Evolutionary conservation across 2,113 vertebrate species (phyloP), one percentile per base, ranked within the genome.

Genomic region (Narcine bancroftii): DNA sequence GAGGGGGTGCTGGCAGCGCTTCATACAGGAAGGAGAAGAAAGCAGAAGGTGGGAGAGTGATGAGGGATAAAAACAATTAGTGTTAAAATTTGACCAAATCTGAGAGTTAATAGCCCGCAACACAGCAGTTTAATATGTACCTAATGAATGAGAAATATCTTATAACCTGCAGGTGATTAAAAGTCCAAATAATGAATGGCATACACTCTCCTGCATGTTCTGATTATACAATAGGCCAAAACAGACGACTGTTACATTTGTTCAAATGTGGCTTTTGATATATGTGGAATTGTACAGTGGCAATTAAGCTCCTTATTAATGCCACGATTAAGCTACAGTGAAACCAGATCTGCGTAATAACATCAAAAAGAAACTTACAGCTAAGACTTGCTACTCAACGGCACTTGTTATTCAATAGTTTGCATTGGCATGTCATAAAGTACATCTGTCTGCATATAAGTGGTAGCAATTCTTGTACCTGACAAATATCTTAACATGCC

Each of bases 371-470:
- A 91, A 91, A 69, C 39, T 69, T 69, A 29, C 66, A 69, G 89
- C 71, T 91, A 91, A 71, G 63, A 69, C 65, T 47, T 47, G 65
- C 65, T 91, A 91, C 65, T 91, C 89, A 91, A 69, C 89, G 42
- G 65, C 89, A 45, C 63, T 69, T 91, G 89, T 91, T 91, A 91
- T 91, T 91, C 89, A 91, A 91, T 91, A 91, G 89, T 91, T 69
- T 91, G 65, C 63, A 47, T 91, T 91, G 89, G 89, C 89, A 91
- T 69, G 29, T 47, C 89, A 91, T 91, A 91, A 91, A 91, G 65
- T 91, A 91, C 89, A 91, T 91, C 89, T 91, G 60, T 91, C 63
- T 91, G 89, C 36, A 42, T 91, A 91, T 47, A 91, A 91, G 89
- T 69, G 89, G 89, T 69, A 91, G 39, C 39, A 91, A 69, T 69